These are phyloP conservation scores for Gambelia wislizenii DNA, from an alignment of 2,797 vertebrate species.

Conservation along the genomic window DNA sequence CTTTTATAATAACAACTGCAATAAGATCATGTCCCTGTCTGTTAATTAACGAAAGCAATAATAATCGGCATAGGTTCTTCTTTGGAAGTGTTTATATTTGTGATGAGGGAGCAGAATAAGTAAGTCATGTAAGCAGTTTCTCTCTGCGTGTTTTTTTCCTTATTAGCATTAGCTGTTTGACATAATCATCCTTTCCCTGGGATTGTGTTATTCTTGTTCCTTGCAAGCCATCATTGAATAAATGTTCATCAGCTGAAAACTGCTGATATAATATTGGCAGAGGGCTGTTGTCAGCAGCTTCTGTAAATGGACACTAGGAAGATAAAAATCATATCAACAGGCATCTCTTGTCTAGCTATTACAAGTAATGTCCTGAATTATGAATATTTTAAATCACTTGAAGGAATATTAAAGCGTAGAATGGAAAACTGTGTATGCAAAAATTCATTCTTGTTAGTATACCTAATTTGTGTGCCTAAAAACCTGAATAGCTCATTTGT, in stretches of 20 bases:
- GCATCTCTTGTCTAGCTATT: neutral
- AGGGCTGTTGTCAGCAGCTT: constrained; percentile 30
- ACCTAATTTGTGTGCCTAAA: constrained; percentile 20
- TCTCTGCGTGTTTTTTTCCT: neutral
- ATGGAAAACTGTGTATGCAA: neutral
- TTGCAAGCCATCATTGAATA: constrained; percentile 7
- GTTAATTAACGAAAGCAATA: constrained; percentile 26
- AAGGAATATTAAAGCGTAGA: constrained; percentile 17
- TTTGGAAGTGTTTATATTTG: constrained; percentile 27
- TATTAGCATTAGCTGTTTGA: constrained; percentile 26
- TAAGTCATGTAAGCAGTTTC: constrained; percentile 21
- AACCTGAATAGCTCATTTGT: neutral
- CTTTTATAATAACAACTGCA: constrained; percentile 1
- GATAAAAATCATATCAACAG: constrained; percentile 25
- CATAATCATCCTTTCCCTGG: constrained; percentile 5
- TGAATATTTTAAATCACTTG: constrained; percentile 28
- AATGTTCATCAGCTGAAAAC: constrained; percentile 34
- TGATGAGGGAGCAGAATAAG: constrained; percentile 6
- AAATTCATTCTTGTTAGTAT: constrained; percentile 15
- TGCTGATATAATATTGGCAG: constrained; percentile 13
- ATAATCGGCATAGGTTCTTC: constrained; percentile 26
- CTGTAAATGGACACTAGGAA: constrained; percentile 17
- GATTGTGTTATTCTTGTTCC: constrained; percentile 6
- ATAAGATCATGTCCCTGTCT: constrained; percentile 5
- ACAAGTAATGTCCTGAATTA: constrained; percentile 2